Conservation (phyloP, 2,797 vertebrate species). For the Botia almorhae region DNA sequence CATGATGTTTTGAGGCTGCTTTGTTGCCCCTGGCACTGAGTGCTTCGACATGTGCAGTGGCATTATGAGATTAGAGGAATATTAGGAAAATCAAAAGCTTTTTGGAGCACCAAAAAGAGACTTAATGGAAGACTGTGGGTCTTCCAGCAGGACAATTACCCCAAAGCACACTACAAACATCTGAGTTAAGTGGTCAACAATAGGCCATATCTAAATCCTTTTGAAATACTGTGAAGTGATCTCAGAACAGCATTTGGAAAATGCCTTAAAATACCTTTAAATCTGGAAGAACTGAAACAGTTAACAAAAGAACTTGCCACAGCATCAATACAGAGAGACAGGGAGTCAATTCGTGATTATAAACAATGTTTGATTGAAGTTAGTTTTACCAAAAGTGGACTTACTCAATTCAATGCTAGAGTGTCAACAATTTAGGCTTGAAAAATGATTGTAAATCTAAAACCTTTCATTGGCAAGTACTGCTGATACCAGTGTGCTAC, state of each 20-base stretch:
- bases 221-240: constrained; percentile 12
- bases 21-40: constrained; percentile 25
- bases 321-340: background rate
- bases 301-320: background rate
- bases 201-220: background rate
- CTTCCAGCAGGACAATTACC: constrained; percentile 1
- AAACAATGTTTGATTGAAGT: background rate
- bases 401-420: background rate
- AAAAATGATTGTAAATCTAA: background rate
- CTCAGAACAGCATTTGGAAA: background rate
- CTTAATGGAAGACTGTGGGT: background rate
- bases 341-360: background rate
- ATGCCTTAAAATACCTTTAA: background rate
- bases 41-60: constrained; percentile 11
- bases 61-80: constrained; percentile 14
- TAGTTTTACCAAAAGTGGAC: background rate
- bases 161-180: background rate
- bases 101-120: background rate
- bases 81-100: background rate
- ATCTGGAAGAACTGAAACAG: background rate
- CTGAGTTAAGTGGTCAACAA: background rate
- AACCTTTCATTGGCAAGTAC: background rate
- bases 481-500: background rate
- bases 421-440: background rate
- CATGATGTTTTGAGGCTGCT: background rate